These are phyloP conservation scores for Amiota minor DNA, from an alignment of 2,888 invertebrate species.

Conservation along the genomic window DNA sequence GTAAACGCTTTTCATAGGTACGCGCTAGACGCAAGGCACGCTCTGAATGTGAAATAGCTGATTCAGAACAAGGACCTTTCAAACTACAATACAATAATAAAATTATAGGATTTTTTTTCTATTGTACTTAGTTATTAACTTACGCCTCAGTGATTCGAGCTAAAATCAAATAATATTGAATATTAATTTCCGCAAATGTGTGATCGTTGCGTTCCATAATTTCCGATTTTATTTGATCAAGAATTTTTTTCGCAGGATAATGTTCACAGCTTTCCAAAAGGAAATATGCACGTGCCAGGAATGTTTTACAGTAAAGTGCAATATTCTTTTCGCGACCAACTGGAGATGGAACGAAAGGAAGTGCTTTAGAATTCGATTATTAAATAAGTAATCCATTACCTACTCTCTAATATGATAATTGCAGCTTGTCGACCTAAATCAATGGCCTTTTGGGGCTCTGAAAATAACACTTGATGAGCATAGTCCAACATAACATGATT, in stretches of 20 bases:
- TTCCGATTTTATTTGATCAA: conserved; percentile 51
- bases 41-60: conserved; percentile 51
- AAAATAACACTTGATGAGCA: conserved; percentile 48
- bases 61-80: no score
- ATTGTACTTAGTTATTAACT: neutral
- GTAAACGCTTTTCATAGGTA: conserved; percentile 41
- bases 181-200: conserved; percentile 49
- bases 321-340: conserved; percentile 59
- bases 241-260: conserved; percentile 49
- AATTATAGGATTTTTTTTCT: conserved; percentile 18
- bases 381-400: conserved; percentile 26
- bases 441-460: conserved; percentile 52
- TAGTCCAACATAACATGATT: conserved; percentile 52
- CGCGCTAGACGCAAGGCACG: conserved; percentile 53
- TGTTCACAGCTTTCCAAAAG: conserved; percentile 55
- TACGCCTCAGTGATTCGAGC: conserved; percentile 41
- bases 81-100: no score
- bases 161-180: conserved; percentile 48
- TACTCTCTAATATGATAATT: conserved; percentile 56
- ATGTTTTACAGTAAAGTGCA: conserved; percentile 53
- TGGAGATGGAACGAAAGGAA: conserved; percentile 27
- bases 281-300: conserved; percentile 55
- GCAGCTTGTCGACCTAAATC: conserved; percentile 54
- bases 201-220: conserved; percentile 47
- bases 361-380: neutral